Base-by-base conservation (phyloP, 2,888 invertebrate genomes). In the Trichopoda pennipes region DNA sequence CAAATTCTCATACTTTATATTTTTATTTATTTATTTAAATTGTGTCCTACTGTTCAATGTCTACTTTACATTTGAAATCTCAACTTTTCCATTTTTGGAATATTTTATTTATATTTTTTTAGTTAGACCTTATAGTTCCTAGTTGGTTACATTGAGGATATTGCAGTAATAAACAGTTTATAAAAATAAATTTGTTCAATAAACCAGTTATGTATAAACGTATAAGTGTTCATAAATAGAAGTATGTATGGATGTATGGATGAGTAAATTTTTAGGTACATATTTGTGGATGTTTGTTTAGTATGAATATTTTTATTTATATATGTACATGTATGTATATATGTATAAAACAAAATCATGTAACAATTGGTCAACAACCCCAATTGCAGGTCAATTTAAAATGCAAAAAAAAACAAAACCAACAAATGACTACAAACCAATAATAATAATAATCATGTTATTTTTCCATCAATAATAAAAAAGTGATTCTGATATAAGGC, bases 321-420 rank as follows among this genome's bases (percentile, higher is more conserved):
- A n/a, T n/a, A n/a, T n/a, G n/a, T n/a, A n/a, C n/a, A n/a, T n/a
- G 49, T 17, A 23, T 32, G 17, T 23, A 17, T 63, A 55, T 77
- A 12, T 51, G 21, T 70, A 23, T 76, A 49, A 28, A 73, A 81
- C 28, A 47, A 38, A 81, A 70, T 64, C 68, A 66, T 66, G 35
- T 64, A 60, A 70, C 69, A 78, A 66, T 78, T 81, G 77, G 81
- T 81, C 81, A 82, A 78, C 78, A 82, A 82, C 81, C 78, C 81
- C 81, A 78, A 70, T 78, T 82, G 74, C 81, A 82, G 81, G 81
- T 82, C 70, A 82, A 74, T 78, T 82, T 69, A 51, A 60, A 61
- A 72, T 63, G 55, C 17, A 10, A 66, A 47, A 56, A 73, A 70
- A 44, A 10, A 58, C 21, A 63, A 17, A 51, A 64, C 63, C 69